Base-by-base conservation (phyloP, 2,797 vertebrate species). In the Diplodus sargus region DNA sequence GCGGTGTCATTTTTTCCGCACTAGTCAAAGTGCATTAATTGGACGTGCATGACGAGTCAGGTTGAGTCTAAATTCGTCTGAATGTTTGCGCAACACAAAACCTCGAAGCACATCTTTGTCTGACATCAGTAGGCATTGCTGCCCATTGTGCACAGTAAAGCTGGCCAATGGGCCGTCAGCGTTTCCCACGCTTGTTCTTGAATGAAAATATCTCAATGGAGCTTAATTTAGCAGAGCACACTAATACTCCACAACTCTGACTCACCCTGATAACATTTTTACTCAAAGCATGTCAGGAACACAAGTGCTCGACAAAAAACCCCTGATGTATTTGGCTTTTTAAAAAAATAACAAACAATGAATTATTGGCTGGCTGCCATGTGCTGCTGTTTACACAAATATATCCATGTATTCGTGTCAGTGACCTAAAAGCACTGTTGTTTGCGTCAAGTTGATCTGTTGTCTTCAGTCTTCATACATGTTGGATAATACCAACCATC, bases 161-260 rank as follows among this genome's bases (percentile, higher is more conserved):
- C 20, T 78, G 52, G 34, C 60, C 42, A 74, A 45, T 60, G 28
- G 51, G 74, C 30, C 17, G 34, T 14, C 34, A 75, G 48, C 22
- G n/a, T 77, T 90, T 88, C 64, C 69, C 65, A 62, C 52, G 59
- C 25, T 78, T 79, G 47, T 85, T 85, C 63, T 74, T 85, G 78
- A 90, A 87, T 82, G 85, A 70, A 82, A 79, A 54, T 65, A 86
- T 87, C 53, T 90, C 73, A 89, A 72, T 87, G 85, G 47, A 64
- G 65, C 74, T 71, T 52, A 28, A 78, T 70, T 63, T 60, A 75
- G 30, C 17, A 54, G 77, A 81, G 45, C 58, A 52, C 30, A 42
- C 66, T 43, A 72, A 68, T 67, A 28, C 57, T 62, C 65, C 42
- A 42, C 59, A 63, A 45, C 47, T 25, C 17, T 43, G 34, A n/a